Conservation (phyloP, 2,797 vertebrate genomes). For the Syngnathus rostellatus region DNA sequence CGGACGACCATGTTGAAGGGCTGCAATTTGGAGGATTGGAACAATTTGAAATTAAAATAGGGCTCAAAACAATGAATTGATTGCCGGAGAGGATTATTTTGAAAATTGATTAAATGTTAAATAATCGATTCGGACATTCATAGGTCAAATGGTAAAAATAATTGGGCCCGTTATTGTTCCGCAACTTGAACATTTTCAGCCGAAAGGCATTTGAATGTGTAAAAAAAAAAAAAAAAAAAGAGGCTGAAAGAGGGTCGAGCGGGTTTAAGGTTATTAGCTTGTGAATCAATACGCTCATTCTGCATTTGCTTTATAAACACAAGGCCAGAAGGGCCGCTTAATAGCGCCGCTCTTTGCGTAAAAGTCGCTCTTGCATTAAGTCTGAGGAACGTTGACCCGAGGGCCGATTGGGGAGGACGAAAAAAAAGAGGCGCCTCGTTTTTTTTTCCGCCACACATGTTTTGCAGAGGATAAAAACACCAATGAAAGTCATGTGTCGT, state of each 20-base stretch:
- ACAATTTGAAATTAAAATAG: no score
- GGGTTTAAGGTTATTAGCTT: not conserved
- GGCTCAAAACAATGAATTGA: no score
- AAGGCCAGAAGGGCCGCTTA: conserved; percentile 38
- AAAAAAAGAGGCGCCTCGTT: conserved; percentile 36
- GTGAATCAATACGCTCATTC: not conserved
- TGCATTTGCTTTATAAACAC: conserved; percentile 6
- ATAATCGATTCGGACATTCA: no score
- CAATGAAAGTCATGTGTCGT: conserved; percentile 59
- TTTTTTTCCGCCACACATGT: conserved; percentile 44
- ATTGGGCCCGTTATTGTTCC: not conserved
- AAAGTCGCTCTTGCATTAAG: conserved; percentile 55
- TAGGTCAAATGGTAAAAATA: no score
- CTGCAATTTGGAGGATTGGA: no score
- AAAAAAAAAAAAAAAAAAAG: not conserved
- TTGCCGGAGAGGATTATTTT: no score
- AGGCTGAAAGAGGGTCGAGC: not conserved
- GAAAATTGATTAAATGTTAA: no score
- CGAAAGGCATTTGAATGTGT: no score
- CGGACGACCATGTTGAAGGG: no score
- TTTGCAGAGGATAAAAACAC: conserved; percentile 44
- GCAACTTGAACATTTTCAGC: not conserved
- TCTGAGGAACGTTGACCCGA: conserved; percentile 43
- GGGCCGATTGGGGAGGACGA: conserved; percentile 28
- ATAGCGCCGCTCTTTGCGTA: conserved; percentile 45